Evolutionary conservation across 2,113 vertebrate species (phyloP).

Genomic region (Rallus limicola): DNA sequence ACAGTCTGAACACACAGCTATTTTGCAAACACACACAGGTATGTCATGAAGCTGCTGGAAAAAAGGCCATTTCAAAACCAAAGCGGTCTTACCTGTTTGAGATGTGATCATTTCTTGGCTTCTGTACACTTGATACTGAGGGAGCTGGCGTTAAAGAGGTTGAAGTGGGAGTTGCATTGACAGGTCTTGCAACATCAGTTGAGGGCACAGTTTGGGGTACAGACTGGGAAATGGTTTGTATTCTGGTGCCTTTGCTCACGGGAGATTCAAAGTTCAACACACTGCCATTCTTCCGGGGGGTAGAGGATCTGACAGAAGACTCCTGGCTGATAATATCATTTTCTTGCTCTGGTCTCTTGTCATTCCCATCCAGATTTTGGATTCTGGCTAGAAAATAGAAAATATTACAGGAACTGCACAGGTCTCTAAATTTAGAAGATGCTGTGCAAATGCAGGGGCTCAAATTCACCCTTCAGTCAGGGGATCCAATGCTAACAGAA

Average conservation of each 20-base stretch:
- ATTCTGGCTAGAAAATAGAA: constrained; percentile 78
- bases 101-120: constrained; percentile 65
- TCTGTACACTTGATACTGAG: constrained; percentile 69
- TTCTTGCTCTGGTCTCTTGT: constrained; percentile 80
- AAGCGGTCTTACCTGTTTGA: constrained; percentile 76
- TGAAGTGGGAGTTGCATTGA: constrained; percentile 43
- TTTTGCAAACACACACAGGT: background rate
- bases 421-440: background rate
- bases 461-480: background rate
- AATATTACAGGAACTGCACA: background rate
- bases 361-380: constrained; percentile 80
- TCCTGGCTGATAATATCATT: constrained; percentile 80
- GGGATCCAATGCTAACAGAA: background rate
- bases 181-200: constrained; percentile 57
- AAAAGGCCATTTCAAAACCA: background rate
- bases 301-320: constrained; percentile 74
- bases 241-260: constrained; percentile 70
- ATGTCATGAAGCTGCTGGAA: background rate
- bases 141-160: constrained; percentile 59
- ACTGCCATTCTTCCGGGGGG: constrained; percentile 79
- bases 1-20: background rate
- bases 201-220: constrained; percentile 72
- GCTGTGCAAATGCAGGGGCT: background rate
- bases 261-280: constrained; percentile 80
- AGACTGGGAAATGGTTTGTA: constrained; percentile 82